A percentile compares a stretch with the other conserved stretches of the same genome.
These are phyloP conservation scores for Acinonyx jubatus DNA, from an alignment of 2,113 vertebrate genomes.

Conservation along the genomic window DNA sequence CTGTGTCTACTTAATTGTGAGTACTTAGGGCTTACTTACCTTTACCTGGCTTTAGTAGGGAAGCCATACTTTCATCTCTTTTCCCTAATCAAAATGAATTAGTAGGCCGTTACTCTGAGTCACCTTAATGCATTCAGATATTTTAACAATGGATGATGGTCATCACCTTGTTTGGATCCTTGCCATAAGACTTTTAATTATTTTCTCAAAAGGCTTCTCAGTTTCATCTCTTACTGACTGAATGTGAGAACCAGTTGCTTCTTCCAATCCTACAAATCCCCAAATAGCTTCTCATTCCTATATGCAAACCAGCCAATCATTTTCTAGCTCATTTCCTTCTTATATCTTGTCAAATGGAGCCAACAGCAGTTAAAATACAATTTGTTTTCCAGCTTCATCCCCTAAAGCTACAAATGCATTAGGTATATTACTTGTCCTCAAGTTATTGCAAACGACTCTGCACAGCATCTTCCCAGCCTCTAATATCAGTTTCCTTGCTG, in stretches of 20 bases:
- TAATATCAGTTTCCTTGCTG: not conserved
- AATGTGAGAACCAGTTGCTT: not conserved
- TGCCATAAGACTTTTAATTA: not conserved
- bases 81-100: not conserved
- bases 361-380: not conserved
- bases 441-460: not conserved
- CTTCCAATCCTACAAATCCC: not conserved
- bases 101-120: not conserved
- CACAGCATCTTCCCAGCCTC: not conserved
- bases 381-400: not conserved
- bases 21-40: not conserved
- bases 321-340: not conserved
- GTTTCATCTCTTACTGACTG: not conserved
- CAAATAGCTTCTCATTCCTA: not conserved
- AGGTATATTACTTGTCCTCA: not conserved
- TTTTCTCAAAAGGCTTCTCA: not conserved
- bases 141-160: conserved; percentile 32
- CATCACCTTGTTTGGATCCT: not conserved
- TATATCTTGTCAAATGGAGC: not conserved
- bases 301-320: not conserved
- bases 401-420: not conserved
- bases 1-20: not conserved
- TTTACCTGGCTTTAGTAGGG: not conserved
- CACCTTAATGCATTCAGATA: not conserved
- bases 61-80: not conserved